These are phyloP conservation scores for Pherbina coryleti DNA, from an alignment of 2,888 invertebrate species.

Conservation along the genomic window DNA sequence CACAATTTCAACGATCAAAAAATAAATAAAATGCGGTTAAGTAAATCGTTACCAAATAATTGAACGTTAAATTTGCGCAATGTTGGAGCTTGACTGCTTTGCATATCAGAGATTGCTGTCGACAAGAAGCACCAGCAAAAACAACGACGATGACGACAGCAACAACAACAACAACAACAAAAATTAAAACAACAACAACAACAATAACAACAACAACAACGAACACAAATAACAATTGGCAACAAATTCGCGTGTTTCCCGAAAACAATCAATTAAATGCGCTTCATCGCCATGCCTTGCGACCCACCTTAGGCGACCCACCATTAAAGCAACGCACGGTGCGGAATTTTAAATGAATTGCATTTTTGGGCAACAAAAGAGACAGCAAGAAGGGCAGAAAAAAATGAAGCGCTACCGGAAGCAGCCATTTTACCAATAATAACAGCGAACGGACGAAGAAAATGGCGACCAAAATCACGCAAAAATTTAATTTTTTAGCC, in stretches of 20 bases:
- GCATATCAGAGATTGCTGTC: neutral
- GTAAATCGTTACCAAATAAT: neutral
- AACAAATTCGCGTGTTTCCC: slow-evolving; percentile 19
- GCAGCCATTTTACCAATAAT: neutral
- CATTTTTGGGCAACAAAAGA: neutral
- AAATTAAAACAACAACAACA: neutral
- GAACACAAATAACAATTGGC: slow-evolving; percentile 9
- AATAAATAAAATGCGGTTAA: slow-evolving; percentile 1
- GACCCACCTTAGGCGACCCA: neutral
- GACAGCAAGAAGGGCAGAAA: neutral
- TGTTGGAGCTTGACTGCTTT: neutral
- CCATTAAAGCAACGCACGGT: neutral
- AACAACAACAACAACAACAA: neutral
- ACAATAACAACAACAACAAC: neutral
- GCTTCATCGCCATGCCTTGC: neutral
- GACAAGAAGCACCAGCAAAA: slow-evolving; percentile 8
- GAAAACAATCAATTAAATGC: slow-evolving; percentile 31
- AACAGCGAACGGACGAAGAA: neutral
- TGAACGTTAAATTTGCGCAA: neutral
- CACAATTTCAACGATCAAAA: neutral
- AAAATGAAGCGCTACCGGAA: neutral
- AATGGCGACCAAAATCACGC: slow-evolving; percentile 10
- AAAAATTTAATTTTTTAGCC: slow-evolving; percentile 13
- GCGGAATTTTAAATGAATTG: slow-evolving; percentile 14
- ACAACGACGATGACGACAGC: neutral